Conservation (phyloP, 2,113 vertebrate genomes). For the Himantopus leucocephalus region DNA sequence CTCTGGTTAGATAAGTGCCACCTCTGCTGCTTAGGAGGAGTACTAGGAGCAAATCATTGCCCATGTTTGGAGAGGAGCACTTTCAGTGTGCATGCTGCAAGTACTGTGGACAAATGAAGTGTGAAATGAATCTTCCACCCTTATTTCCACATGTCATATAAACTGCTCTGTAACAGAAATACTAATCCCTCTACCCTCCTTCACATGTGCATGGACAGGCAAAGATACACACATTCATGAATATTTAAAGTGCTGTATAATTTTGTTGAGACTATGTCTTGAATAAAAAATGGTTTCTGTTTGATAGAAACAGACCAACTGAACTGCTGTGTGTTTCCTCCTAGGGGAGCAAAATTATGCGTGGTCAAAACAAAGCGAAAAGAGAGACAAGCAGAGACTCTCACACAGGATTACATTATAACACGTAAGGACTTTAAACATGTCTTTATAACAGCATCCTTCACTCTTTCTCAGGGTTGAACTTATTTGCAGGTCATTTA, state of each 20-base stretch:
- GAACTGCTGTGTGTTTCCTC: conserved; percentile 25
- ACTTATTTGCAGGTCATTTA: neutral
- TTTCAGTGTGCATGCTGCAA: neutral
- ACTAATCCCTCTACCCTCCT: neutral
- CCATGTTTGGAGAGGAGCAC: neutral
- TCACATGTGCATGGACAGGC: neutral
- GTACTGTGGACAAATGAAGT: neutral
- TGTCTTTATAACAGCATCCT: neutral
- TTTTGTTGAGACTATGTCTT: conserved; percentile 8
- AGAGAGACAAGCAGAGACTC: conserved; percentile 88
- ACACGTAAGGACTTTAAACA: conserved; percentile 84
- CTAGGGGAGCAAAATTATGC: conserved; percentile 93
- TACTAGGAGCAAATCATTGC: neutral
- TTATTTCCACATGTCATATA: neutral
- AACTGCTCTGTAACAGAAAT: neutral
- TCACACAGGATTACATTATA: conserved; percentile 98
- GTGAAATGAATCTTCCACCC: conserved; percentile 5
- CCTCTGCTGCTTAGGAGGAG: neutral
- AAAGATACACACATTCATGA: neutral
- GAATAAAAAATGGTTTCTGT: neutral
- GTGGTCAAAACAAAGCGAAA: conserved; percentile 95
- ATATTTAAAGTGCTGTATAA: neutral
- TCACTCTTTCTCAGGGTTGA: neutral
- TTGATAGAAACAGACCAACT: conserved; percentile 14
- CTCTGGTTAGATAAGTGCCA: neutral